A percentile compares a stretch with the other conserved stretches of the same genome.
These are phyloP conservation scores for Drosophila miranda DNA, from an alignment of 1,140 invertebrate genomes.

Conservation along the genomic window DNA sequence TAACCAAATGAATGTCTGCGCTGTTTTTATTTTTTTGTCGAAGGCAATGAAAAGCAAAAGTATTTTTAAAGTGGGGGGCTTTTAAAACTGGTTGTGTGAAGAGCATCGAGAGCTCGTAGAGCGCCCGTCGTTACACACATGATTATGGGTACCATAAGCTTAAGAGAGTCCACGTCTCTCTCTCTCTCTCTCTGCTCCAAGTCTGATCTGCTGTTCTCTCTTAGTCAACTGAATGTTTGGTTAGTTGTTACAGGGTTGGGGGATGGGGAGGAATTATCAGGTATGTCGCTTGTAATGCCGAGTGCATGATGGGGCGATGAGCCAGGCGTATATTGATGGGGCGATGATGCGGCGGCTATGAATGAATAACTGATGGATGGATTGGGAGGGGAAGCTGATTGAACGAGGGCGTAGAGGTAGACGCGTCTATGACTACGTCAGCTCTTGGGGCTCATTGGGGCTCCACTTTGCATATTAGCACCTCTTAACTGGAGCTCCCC, in stretches of 20 bases:
- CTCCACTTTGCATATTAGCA: constrained; percentile 69
- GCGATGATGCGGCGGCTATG: constrained; percentile 55
- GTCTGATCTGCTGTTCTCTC: constrained; percentile 12
- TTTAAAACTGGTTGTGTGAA: constrained; percentile 71
- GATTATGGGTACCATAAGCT: constrained; percentile 16
- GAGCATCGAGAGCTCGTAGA: constrained; percentile 35
- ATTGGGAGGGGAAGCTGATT: constrained; percentile 2
- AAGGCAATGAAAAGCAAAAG: constrained; percentile 80
- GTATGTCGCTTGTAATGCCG: constrained; percentile 35
- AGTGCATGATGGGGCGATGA: constrained; percentile 64
- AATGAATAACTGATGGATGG: constrained; percentile 43
- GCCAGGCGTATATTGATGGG: constrained; percentile 7
- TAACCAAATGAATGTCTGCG: constrained; percentile 44
- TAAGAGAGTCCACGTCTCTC: constrained; percentile 47
- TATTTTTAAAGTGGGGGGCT: constrained; percentile 79
- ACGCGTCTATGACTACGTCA: constrained; percentile 33
- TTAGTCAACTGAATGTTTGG: constrained; percentile 13
- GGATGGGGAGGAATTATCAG: constrained; percentile 6
- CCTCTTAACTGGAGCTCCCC: constrained; percentile 58
- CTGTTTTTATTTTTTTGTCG: constrained; percentile 42
- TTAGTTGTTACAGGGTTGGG: constrained; percentile 17
- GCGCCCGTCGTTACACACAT: constrained; percentile 47
- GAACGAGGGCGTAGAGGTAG: constrained; percentile 39
- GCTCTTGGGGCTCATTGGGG: constrained; percentile 26
- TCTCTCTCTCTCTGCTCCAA: constrained; percentile 10